A percentile compares a stretch with the other conserved stretches of the same genome.
phyloP scores from a whole-genome alignment of 2,113 vertebrate genomes.

The Pangasianodon hypophthalmus region DNA sequence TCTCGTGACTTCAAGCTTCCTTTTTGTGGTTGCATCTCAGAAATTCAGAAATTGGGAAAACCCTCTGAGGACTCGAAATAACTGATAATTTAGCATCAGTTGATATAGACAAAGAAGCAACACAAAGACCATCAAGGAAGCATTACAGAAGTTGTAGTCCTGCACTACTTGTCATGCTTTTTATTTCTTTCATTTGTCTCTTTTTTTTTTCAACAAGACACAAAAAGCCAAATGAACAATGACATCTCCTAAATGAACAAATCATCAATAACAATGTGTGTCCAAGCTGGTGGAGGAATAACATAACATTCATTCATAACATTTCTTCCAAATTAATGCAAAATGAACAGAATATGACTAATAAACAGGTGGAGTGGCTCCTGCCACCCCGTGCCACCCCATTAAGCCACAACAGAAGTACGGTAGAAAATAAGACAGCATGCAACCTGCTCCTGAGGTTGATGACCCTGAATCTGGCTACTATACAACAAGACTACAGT shows the following conservation, averaged over 20 bases:
- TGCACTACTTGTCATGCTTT: not conserved
- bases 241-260: not conserved
- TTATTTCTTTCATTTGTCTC: not conserved
- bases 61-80: constrained; percentile 10
- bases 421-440: not conserved
- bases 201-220: not conserved
- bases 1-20: constrained; percentile 30
- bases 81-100: not conserved
- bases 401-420: not conserved
- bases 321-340: not conserved
- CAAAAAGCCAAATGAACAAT: not conserved
- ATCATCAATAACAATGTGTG: not conserved
- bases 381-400: constrained; percentile 4
- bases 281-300: not conserved
- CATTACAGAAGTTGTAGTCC: not conserved
- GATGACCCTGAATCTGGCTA: not conserved
- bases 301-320: not conserved
- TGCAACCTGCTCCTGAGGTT: not conserved
- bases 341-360: not conserved
- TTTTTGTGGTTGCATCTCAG: constrained; percentile 32
- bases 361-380: not conserved
- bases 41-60: not conserved
- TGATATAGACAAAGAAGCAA: not conserved
- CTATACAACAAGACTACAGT: not conserved
- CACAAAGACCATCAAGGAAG: constrained; percentile 17